Conservation (phyloP, 2,113 vertebrate species). For the Cygnus buccinator region DNA sequence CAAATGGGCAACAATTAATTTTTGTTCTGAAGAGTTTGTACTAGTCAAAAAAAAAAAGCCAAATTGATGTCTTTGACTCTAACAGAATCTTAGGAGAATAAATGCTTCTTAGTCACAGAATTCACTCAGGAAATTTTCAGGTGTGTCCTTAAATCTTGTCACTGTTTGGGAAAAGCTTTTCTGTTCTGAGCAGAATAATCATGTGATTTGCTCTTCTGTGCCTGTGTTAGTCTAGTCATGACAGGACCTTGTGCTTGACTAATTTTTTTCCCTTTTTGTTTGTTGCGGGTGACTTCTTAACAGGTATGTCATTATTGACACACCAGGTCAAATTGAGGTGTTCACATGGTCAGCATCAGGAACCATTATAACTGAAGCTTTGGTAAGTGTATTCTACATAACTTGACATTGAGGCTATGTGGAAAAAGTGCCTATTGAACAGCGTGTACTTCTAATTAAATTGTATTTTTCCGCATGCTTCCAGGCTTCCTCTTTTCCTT, state of each 20-base stretch:
- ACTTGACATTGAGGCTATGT: not conserved
- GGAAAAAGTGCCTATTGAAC: not conserved
- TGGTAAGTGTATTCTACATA: slow-evolving; percentile 77
- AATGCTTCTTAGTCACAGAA: not conserved
- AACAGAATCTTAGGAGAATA: not conserved
- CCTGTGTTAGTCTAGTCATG: not conserved
- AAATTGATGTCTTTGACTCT: not conserved
- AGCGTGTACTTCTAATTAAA: not conserved
- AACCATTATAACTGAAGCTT: slow-evolving; percentile 94
- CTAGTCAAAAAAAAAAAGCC: not conserved
- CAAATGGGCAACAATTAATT: not conserved
- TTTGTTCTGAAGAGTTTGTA: not conserved
- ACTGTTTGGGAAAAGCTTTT: not conserved
- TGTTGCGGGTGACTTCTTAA: not conserved
- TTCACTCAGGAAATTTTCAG: not conserved
- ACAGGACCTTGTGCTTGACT: not conserved
- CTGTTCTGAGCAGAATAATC: not conserved
- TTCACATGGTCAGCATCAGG: slow-evolving; percentile 99
- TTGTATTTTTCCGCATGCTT: not conserved
- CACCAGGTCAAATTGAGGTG: slow-evolving; percentile 97
- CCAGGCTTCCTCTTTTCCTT: slow-evolving; percentile 94
- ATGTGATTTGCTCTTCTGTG: not conserved
- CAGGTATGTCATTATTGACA: slow-evolving; percentile 96
- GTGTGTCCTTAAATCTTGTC: not conserved
- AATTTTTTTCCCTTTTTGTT: not conserved